phyloP scores from a whole-genome alignment of 1,140 invertebrate species.

The Paralvinella palmiformis region DNA sequence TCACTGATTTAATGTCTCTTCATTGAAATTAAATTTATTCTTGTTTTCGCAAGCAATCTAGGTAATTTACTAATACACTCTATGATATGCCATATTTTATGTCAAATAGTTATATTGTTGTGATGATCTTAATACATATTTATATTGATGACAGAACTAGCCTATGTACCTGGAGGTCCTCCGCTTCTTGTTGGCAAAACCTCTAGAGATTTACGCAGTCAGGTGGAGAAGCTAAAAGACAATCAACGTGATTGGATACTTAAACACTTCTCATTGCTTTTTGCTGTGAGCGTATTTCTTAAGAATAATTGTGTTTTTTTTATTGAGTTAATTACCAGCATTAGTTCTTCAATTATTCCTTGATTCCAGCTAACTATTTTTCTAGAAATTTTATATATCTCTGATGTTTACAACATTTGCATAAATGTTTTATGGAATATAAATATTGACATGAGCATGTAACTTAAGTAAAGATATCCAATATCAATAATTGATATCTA shows the following conservation, averaged over 20 bases:
- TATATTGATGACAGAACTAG: constrained; percentile 25
- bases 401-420: background rate
- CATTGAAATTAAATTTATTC: too few relatives aligned
- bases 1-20: too few relatives aligned
- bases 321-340: background rate
- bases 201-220: constrained; percentile 28
- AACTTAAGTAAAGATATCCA: too few relatives aligned
- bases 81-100: too few relatives aligned
- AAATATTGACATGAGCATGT: background rate
- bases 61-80: too few relatives aligned
- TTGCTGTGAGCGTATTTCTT: constrained; percentile 29
- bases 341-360: background rate
- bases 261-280: constrained; percentile 37
- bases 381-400: background rate
- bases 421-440: background rate
- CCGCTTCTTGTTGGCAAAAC: constrained; percentile 31
- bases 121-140: background rate
- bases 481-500: too few relatives aligned
- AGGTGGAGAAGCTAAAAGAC: constrained; percentile 21
- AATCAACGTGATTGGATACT: constrained; percentile 21
- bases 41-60: too few relatives aligned
- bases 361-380: background rate
- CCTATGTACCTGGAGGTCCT: constrained; percentile 25
- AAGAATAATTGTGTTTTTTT: background rate
- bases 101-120: too few relatives aligned